Percentiles rank a stretch among this genome's conserved stretches.
Evolutionary conservation across 2,113 vertebrate genomes (phyloP).

Genomic region (Neomonachus schauinslandi): DNA sequence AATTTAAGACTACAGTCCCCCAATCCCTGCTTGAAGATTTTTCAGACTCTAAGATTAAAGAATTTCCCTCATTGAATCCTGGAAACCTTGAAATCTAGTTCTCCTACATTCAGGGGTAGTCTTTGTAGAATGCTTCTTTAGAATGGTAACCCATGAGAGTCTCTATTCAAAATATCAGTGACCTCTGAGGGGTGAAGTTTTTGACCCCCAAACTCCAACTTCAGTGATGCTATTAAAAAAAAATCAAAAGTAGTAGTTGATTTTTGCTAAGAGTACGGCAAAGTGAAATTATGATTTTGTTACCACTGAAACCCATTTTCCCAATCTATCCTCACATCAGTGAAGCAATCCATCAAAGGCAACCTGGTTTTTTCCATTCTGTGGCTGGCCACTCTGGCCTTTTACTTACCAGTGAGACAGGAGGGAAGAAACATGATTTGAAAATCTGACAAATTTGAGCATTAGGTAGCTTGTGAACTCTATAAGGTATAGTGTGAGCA

Average conservation of each 20-base stretch:
- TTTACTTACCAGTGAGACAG: constrained; percentile 51
- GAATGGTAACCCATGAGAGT: neutral
- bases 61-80: neutral
- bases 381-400: constrained; percentile 2
- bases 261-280: neutral
- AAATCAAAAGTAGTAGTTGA: neutral
- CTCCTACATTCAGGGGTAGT: neutral
- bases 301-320: neutral
- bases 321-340: neutral
- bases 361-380: constrained; percentile 40
- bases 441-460: constrained; percentile 58
- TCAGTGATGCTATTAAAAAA: neutral
- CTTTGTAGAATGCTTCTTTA: neutral
- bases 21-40: neutral
- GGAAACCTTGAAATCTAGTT: neutral
- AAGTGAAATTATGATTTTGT: neutral
- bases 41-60: neutral
- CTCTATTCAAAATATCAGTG: neutral
- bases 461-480: neutral
- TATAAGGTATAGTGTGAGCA: neutral
- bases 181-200: neutral
- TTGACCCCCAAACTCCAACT: neutral
- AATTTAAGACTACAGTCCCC: neutral
- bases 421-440: constrained; percentile 68
- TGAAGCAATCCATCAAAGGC: constrained; percentile 45